These are phyloP conservation scores for Caenorhabditis sp. DNA, from an alignment of 2,888 invertebrate species.

Conservation along the genomic window DNA sequence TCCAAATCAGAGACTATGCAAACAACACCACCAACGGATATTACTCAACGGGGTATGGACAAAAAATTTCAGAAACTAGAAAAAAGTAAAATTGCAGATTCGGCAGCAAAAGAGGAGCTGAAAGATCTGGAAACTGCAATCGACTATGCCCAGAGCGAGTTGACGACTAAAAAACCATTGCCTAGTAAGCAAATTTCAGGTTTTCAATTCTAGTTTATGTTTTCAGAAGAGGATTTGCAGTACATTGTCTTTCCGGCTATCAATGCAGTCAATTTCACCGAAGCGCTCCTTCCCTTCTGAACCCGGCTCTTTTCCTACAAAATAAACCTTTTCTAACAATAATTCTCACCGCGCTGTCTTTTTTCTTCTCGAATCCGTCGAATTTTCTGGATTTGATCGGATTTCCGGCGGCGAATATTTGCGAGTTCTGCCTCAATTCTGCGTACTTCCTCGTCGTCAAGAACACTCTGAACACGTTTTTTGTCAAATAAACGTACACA, in stretches of 20 bases:
- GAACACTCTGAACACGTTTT: conserved; percentile 19
- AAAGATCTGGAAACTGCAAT: conserved; percentile 58
- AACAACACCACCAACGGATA: too few relatives aligned
- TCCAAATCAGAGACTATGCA: not conserved
- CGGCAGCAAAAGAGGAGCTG: not conserved
- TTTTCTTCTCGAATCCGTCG: not conserved
- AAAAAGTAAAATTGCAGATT: too few relatives aligned
- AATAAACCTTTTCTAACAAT: not conserved
- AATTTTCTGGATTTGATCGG: conserved; percentile 30
- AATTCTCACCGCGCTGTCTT: too few relatives aligned
- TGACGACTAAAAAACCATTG: conserved; percentile 41
- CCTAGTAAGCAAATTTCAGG: conserved; percentile 17
- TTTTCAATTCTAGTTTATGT: not conserved
- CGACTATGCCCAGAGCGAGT: conserved; percentile 46
- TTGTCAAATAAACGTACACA: not conserved
- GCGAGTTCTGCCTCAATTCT: conserved; percentile 28
- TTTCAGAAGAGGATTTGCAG: conserved; percentile 58
- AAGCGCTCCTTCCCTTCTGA: conserved; percentile 43
- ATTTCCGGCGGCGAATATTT: conserved; percentile 18
- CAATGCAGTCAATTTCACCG: conserved; percentile 26
- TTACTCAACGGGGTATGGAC: too few relatives aligned
- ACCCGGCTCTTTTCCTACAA: not conserved
- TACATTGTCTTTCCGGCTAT: conserved; percentile 42
- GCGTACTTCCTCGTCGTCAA: conserved; percentile 33
- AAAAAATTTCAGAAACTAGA: too few relatives aligned